Evolutionary conservation across 2,797 vertebrate species (phyloP).

Genomic region (Myotis findleyi): DNA sequence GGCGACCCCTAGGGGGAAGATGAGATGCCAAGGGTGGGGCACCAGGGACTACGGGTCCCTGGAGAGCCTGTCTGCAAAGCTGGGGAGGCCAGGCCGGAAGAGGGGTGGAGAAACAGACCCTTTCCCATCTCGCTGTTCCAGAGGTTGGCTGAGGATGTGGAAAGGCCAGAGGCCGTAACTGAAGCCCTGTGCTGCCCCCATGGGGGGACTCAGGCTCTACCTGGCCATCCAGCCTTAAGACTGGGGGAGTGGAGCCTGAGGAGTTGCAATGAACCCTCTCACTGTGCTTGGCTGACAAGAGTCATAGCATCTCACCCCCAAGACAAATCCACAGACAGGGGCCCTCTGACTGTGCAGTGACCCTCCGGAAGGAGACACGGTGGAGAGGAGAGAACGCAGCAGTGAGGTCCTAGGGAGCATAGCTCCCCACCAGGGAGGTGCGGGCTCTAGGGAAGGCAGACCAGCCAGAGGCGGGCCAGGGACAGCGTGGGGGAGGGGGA

Average conservation of each 20-base stretch:
- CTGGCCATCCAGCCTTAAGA: slow-evolving; percentile 22
- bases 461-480: not conserved
- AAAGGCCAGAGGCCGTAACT: not conserved
- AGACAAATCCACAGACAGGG: slow-evolving; percentile 7
- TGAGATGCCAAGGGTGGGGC: not conserved
- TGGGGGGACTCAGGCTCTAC: not conserved
- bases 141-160: not conserved
- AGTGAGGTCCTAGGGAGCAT: not conserved
- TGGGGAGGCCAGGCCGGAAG: slow-evolving; percentile 14
- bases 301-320: not conserved
- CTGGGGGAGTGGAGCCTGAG: not conserved
- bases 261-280: slow-evolving; percentile 36
- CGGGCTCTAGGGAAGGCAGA: slow-evolving; percentile 63
- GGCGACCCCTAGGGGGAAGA: slow-evolving; percentile 64
- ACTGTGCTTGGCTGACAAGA: not conserved
- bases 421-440: slow-evolving; percentile 21
- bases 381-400: slow-evolving; percentile 1
- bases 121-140: not conserved
- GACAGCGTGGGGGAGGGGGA: slow-evolving; percentile 60
- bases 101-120: not conserved
- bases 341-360: not conserved
- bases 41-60: slow-evolving; percentile 35
- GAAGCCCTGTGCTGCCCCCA: not conserved
- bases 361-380: not conserved
- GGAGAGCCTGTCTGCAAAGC: slow-evolving; percentile 63